Evolutionary conservation across 2,797 vertebrate species (phyloP).

Genomic region (Syndactyla subalaris): DNA sequence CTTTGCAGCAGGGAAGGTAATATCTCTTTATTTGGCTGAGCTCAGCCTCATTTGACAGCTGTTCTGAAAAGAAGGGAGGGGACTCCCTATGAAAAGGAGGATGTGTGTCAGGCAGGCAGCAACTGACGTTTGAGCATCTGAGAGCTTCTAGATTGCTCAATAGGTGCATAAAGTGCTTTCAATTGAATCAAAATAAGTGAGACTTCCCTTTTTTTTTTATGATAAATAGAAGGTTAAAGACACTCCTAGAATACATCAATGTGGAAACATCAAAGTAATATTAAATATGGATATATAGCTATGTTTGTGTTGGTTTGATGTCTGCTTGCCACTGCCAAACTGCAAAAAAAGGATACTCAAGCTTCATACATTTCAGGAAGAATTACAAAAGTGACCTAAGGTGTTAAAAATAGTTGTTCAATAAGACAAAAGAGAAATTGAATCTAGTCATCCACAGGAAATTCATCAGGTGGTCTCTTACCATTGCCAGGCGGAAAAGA

Average conservation of each 20-base stretch:
- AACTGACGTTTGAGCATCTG: background rate
- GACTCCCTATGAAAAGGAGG: background rate
- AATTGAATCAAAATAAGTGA: background rate
- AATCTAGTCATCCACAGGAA: background rate
- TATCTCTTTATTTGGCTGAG: background rate
- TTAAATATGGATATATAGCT: background rate
- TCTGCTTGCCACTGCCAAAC: background rate
- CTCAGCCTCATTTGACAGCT: background rate
- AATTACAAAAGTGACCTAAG: background rate
- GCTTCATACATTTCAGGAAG: background rate
- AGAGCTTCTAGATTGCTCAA: background rate
- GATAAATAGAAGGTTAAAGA: background rate
- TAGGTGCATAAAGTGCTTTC: background rate
- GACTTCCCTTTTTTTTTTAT: background rate
- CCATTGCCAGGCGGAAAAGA: background rate
- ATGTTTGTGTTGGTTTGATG: background rate
- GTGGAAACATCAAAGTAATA: background rate
- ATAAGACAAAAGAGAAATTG: background rate
- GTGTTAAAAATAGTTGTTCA: background rate
- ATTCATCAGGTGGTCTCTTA: background rate
- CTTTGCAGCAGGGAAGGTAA: background rate
- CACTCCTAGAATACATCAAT: background rate
- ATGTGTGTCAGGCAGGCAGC: background rate
- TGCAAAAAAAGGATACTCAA: background rate
- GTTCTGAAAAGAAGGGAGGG: background rate